Evolutionary conservation across 1,140 invertebrate species (phyloP), one percentile per base, ranked within the genome.

Genomic region (Galendromus occidentalis): DNA sequence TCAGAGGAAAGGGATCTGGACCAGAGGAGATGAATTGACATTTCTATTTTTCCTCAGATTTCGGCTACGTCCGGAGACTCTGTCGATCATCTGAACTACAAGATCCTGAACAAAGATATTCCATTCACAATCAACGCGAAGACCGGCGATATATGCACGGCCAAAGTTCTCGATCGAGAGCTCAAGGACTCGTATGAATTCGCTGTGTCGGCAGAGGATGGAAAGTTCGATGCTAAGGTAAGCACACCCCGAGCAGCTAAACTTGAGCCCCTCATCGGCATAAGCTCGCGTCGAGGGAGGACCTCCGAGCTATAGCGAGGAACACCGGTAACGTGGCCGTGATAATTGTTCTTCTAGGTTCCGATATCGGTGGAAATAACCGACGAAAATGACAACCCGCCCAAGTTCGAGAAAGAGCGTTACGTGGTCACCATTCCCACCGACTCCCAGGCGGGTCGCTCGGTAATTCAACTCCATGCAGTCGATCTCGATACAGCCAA

Each of bases 101-200:
- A 64, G 6, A 42, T 71, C 4, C 66, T 68, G 14, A 65, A 66
- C 41, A 67, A 67, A 12, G 70, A 69, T 29, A 69, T 68, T 39
- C 68, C 69, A 7, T 70, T 71, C 42, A 67, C 65, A 7, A 65
- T 73, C 0, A 68, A 73, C 65, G 51, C 69, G 1, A 66, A 65
- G 14, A 91, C 87, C 0, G 94, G 94, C 0, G 88, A 93, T 74
- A 92, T 98, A 68, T 81, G 84, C 65, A 93, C 91, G 1, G 82
- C 83, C 72, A 83, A 86, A 9, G 80, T 82, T 7, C 76, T 98
- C 70, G 94, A 98, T 75, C 83, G 93, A 39, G 94, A 98, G 74
- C 42, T 64, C 18, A 67, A 68, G 29, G 69, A 69, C 18, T 67
- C 51, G 29, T 73, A 71, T 39, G 71, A 73, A 30, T 71, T 73